Conservation (phyloP, 2,113 vertebrate genomes). For the Poicephalus gulielmi region DNA sequence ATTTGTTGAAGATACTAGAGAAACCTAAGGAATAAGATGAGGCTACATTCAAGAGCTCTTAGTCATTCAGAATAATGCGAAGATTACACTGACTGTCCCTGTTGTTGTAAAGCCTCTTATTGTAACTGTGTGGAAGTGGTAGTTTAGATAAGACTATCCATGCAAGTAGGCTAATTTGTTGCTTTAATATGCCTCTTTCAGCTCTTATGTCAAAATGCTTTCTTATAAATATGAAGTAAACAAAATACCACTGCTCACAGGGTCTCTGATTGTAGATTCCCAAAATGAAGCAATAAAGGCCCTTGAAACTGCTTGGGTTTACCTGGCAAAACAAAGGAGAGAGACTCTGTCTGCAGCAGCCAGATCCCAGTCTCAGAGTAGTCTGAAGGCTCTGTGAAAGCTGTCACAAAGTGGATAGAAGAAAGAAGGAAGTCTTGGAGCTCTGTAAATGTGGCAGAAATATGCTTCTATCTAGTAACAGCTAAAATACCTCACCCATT, state of each 20-base stretch:
- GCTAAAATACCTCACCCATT: neutral
- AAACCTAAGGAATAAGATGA: neutral
- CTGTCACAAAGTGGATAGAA: neutral
- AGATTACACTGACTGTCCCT: neutral
- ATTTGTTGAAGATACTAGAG: neutral
- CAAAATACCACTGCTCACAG: neutral
- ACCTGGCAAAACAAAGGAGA: neutral
- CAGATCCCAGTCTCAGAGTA: neutral
- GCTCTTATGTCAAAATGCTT: neutral
- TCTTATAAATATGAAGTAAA: neutral
- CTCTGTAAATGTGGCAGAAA: neutral
- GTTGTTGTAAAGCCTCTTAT: neutral
- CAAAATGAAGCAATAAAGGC: neutral
- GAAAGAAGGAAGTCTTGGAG: neutral
- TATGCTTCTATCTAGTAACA: neutral
- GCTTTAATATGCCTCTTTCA: neutral
- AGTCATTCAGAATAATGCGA: neutral
- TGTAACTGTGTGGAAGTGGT: neutral
- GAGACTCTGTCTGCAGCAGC: accelerated
- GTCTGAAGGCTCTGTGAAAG: neutral
- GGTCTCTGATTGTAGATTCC: neutral
- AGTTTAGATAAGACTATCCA: neutral
- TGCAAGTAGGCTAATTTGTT: neutral
- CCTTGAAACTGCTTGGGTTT: neutral
- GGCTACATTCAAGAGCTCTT: neutral